Evolutionary conservation across 2,888 invertebrate genomes (phyloP), one percentile per base, ranked within the genome.

Genomic region (Ferdinandea cuprea): DNA sequence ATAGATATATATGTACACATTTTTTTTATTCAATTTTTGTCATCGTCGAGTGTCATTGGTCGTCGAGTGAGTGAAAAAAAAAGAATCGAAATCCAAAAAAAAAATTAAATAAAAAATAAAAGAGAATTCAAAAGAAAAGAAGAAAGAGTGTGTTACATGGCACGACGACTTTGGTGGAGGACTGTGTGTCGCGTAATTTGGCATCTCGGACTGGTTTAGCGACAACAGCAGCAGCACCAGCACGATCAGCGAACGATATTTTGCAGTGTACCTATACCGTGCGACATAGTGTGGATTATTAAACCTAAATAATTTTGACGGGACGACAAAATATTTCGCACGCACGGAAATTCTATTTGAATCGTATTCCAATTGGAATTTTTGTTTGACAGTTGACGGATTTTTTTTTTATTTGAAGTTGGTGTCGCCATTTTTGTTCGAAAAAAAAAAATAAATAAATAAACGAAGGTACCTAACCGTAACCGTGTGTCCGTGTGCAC

Each of bases 1-100:
- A 66, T 58, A 40, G 54, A 52, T 42, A 30, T 61, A n/a, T n/a
- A n/a, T n/a, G n/a, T n/a, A n/a, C n/a, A n/a, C n/a, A n/a, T 58
- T 81, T 83, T 74, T 76, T 72, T 73, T 86, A 28, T 52, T 86
- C 86, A 88, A 89, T 89, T 89, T 89, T 90, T 83, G 83, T 83
- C 83, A 90, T 90, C 89, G 89, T 88, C 88, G 89, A 89, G 89
- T 90, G 89, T 90, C 90, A 90, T 90, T 90, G 89, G 89, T 89
- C 88, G 35, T n/a, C 15, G 88, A 87, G 80, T 76, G 85, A 79
- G 74, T 73, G 56, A 63, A 77, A 61, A 59, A 61, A 72, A 40
- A 52, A 54, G 25, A n/a, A n/a, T n/a, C n/a, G n/a, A n/a, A 66
- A 58, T 65, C 37, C 19, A 58, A 52, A 61, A 59, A 46, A 59